These are phyloP conservation scores for Hippasteria phrygiana DNA, from an alignment of 53 echinoderm and acorn worm species.

Conservation along the genomic window DNA sequence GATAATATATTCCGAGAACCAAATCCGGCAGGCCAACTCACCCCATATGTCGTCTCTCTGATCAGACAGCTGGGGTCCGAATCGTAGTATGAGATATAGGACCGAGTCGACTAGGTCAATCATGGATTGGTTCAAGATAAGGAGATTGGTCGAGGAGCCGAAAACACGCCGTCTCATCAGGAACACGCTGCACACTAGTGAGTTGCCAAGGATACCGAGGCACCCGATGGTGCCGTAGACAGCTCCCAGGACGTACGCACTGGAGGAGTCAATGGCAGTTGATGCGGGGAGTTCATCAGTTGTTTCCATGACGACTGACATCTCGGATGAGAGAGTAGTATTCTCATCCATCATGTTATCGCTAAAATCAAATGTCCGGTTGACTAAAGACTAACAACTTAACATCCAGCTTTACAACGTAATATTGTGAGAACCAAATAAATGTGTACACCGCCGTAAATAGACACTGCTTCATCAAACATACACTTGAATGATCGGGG, in stretches of 20 bases:
- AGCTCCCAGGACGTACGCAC: constrained; percentile 33
- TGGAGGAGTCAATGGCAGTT: not conserved
- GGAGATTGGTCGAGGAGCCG: constrained; percentile 76
- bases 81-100: constrained; percentile 72
- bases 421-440: no score
- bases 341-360: no score
- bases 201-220: constrained; percentile 80
- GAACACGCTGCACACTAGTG: constrained; percentile 79
- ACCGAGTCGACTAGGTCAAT: constrained; percentile 84
- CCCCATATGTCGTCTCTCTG: constrained; percentile 36
- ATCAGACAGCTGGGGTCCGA: constrained; percentile 63
- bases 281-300: no score
- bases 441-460: no score
- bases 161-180: constrained; percentile 67
- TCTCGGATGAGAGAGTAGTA: not conserved
- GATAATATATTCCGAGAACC: constrained; percentile 87
- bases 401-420: no score
- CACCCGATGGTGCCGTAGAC: constrained; percentile 80
- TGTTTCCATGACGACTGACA: not conserved
- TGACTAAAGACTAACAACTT: no score
- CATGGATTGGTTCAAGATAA: constrained; percentile 85
- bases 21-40: constrained; percentile 79
- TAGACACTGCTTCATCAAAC: no score
- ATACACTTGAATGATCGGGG: no score
- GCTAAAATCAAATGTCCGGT: no score